Base-by-base conservation (phyloP, 53 echinoderm and acorn worm genomes). In the Actinopyga echinites region DNA sequence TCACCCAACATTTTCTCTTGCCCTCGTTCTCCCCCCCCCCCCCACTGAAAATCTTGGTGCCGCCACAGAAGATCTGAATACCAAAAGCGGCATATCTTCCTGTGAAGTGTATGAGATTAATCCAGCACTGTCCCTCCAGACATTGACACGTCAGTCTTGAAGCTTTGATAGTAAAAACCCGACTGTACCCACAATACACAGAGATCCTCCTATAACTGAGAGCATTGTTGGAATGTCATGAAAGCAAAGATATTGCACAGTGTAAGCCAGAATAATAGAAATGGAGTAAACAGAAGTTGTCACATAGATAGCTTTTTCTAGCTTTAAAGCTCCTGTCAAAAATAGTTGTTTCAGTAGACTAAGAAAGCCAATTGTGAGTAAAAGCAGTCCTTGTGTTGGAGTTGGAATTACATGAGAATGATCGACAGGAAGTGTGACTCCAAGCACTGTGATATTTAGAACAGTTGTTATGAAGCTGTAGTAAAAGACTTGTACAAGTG, bases 281-380 rank as follows among this genome's bases (percentile, higher is more conserved):
- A 30, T 17, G 10, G 77, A 77, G 21, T 77, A 77, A 55, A 45
- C 53, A 8, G 32, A 77, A 17, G 77, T 56, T 29, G 77, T 53
- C 5, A 77, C 77, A 55, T 54, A 77, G 3, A 77, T 29, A 0
- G 77, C 77, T 56, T 77, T 77, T 31, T 77, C 77, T 56, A 15
- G 7, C 13, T 49, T 23, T 29, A 77, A 56, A 12, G 56, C 55
- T 49, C 32, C 32, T 32, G 53, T 77, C 8, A 77, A 56, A 32
- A 77, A 77, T 15, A 77, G 13, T 45, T 77, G 77, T 55, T 77
- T 77, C 20, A 77, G 56, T 25, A 77, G 56, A 30, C 32, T 55
- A 13, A 55, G 21, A 5, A 77, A 30, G 17, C 77, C 77, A 3
- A 49, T 33, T 5, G 32, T 17, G 2, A 29, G 2, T 54, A 77